These are phyloP conservation scores for Drosophila nigrodunni DNA, from an alignment of 1,140 invertebrate species.

Conservation along the genomic window DNA sequence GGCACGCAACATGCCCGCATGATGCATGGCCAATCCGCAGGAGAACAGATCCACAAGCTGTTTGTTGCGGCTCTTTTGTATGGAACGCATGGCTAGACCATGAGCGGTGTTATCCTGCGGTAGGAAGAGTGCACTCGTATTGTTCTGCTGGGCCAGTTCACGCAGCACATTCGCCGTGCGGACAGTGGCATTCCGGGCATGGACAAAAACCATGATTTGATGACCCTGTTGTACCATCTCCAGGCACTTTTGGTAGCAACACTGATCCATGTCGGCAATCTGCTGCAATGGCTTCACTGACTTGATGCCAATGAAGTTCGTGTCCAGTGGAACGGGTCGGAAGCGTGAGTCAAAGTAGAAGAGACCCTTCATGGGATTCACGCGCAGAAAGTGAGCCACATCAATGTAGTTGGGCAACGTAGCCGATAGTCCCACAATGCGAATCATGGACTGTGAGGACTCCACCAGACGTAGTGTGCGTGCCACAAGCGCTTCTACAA, in stretches of 20 bases:
- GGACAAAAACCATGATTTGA: constrained; percentile 99
- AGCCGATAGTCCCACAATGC: constrained; percentile 98
- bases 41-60: constrained; percentile 93
- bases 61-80: constrained; percentile 90
- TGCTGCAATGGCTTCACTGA: constrained; percentile 90
- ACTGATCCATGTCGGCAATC: constrained; percentile 94
- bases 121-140: constrained; percentile 89
- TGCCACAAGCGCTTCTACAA: constrained; percentile 98
- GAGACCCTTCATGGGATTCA: constrained; percentile 96
- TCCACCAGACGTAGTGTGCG: constrained; percentile 97
- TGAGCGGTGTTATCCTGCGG: constrained; percentile 87
- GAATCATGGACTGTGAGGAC: constrained; percentile 97
- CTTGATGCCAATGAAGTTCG: constrained; percentile 97
- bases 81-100: constrained; percentile 87
- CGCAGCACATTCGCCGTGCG: constrained; percentile 92
- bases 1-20: constrained; percentile 91
- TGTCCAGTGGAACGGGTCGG: constrained; percentile 96
- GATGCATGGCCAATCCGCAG: constrained; percentile 97
- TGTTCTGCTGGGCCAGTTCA: constrained; percentile 91
- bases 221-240: constrained; percentile 95
- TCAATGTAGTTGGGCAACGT: constrained; percentile 99
- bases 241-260: constrained; percentile 97
- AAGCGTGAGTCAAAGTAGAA: constrained; percentile 99
- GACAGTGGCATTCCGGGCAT: constrained; percentile 97
- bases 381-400: constrained; percentile 96